Percentiles rank a stretch among this genome's conserved stretches.
Conservation (phyloP, 2,797 vertebrate genomes). For the Tenualosa thibaudeaui region DNA sequence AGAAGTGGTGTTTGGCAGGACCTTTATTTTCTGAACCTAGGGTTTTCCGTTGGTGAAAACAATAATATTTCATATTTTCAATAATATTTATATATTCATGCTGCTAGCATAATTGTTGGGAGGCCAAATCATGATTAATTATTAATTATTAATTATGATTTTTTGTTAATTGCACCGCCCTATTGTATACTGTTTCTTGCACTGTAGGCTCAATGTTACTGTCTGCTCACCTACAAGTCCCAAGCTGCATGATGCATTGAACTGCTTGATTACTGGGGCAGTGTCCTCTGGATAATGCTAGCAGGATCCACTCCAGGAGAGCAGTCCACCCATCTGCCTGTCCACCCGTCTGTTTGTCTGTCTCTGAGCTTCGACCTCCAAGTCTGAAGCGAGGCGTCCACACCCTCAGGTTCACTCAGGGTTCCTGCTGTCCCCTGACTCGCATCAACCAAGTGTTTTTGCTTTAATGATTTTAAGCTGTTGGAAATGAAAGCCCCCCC, state of each 20-base stretch:
- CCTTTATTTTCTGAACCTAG: too few species aligned
- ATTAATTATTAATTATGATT: too few species aligned
- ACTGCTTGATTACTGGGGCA: background rate
- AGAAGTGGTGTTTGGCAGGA: too few species aligned
- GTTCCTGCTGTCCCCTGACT: background rate
- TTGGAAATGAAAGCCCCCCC: constrained; percentile 16
- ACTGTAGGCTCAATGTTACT: background rate
- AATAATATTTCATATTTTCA: too few species aligned
- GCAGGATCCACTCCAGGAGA: background rate
- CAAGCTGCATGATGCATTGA: too few species aligned
- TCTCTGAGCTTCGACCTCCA: background rate
- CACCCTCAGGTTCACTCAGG: constrained; percentile 10
- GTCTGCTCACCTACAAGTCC: background rate
- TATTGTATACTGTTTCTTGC: background rate
- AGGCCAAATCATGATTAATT: too few species aligned
- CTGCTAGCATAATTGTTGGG: too few species aligned
- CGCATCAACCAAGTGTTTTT: background rate
- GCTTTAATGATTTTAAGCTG: constrained; percentile 20
- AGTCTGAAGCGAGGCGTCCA: background rate
- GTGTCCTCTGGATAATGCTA: background rate
- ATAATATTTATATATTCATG: too few species aligned
- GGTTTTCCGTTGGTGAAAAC: too few species aligned
- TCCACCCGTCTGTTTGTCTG: background rate
- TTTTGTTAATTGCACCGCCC: too few species aligned
- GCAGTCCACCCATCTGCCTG: background rate